Evolutionary conservation across 37 sponge, comb jelly and placozoan genomes (phyloP), one percentile per base, ranked within the genome.

Genomic region (Hormiphora californensis): DNA sequence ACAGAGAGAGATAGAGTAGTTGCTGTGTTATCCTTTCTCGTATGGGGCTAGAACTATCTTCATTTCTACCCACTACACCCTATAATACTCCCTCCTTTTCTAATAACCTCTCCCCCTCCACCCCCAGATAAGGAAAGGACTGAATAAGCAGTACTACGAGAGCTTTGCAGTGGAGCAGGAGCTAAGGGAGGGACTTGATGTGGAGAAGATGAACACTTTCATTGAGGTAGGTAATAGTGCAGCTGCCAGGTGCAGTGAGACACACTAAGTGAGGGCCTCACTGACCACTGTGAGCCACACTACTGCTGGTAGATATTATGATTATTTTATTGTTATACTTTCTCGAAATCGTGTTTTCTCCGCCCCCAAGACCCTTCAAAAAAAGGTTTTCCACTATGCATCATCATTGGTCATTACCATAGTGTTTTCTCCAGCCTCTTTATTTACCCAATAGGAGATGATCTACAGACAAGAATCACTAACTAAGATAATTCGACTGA

Each of bases 401-500:
- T 32, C 21, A 63, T 21, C 19, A 25, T 17, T 21, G 11, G 17
- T 63, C 17, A 21, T 32, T 19, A 25, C 12, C 65, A 25, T 25
- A 63, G 65, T 63, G 21, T 53, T 53, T 63, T 63, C 15, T 63
- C 33, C 33, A 11, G 11, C 33, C 19, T 32, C 12, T 32, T 63
- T 63, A 27, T 85, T 22, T 21, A 5, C 31, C 44, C 12, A 21
- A 15, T 57, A 59, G 62, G 59, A 59, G 55, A 86, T 57, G 62
- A 86, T 86, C n/a, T 86, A 86, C 62, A 59, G 54, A 32, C 38
- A 55, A 49, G 59, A 73, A 46, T 46, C 81, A 1, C 9, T 73
- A 12, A 27, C 21, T 21, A 53, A 89, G 63, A 63, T 89, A 2
- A 86, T 98, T 57, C 54, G 93, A 49, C 89, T 98, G 69, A 91